Conservation (phyloP, 35 echinoderm and acorn worm species). For the Ptychodera flava region DNA sequence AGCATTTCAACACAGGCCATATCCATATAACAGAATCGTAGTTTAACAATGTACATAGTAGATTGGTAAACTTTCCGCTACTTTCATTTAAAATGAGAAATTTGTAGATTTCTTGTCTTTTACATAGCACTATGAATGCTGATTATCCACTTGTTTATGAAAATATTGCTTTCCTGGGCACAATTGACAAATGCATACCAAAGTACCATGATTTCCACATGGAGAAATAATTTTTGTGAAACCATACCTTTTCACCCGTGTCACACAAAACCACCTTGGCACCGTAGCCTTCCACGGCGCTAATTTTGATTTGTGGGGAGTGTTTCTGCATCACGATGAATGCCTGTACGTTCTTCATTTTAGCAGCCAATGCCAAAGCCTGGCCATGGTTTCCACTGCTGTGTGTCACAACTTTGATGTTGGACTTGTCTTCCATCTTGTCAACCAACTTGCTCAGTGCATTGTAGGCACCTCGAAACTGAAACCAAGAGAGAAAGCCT, state of each 20-base stretch:
- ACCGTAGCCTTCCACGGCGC: conserved; percentile 57
- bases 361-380: conserved; percentile 41
- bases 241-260: conserved; percentile 51
- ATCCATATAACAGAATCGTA: too few relatives aligned
- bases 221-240: too few relatives aligned
- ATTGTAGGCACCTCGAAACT: conserved; percentile 67
- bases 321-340: conserved; percentile 44
- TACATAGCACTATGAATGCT: too few relatives aligned
- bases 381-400: conserved; percentile 65
- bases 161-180: too few relatives aligned
- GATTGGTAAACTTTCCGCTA: too few relatives aligned
- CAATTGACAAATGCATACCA: too few relatives aligned
- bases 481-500: neutral
- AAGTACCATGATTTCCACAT: too few relatives aligned
- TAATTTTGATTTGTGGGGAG: conserved; percentile 37
- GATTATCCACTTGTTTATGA: too few relatives aligned
- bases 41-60: too few relatives aligned
- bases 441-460: conserved; percentile 44
- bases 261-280: conserved; percentile 34
- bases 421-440: neutral
- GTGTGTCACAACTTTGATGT: conserved; percentile 29
- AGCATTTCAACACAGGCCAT: too few relatives aligned
- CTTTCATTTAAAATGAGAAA: too few relatives aligned
- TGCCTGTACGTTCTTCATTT: conserved; percentile 31
- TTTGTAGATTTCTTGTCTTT: too few relatives aligned